These are phyloP conservation scores for Scaptomyza flava DNA, from an alignment of 2,888 invertebrate species.

Conservation along the genomic window DNA sequence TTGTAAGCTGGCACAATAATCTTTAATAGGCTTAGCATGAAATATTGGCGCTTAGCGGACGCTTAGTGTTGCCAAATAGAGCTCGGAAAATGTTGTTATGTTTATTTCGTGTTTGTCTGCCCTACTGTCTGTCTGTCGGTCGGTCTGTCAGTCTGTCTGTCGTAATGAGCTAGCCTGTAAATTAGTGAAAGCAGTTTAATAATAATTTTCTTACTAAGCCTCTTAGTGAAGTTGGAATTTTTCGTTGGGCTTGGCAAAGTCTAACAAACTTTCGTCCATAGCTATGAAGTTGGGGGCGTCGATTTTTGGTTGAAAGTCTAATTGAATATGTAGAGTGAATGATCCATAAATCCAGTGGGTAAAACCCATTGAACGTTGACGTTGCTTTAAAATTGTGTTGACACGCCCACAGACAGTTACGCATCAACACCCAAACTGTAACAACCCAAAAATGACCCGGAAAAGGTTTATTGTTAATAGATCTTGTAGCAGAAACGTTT, in stretches of 20 bases:
- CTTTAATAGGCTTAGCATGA: constrained; percentile 76
- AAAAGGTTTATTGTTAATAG: constrained; percentile 4
- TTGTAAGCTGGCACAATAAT: constrained; percentile 76
- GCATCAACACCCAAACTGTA: constrained; percentile 67
- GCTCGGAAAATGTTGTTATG: constrained; percentile 51
- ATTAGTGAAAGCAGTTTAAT: constrained; percentile 74
- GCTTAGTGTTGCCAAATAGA: constrained; percentile 71
- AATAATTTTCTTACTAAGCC: constrained; percentile 65
- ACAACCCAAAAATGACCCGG: constrained; percentile 11
- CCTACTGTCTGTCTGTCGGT: constrained; percentile 8
- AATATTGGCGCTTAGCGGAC: constrained; percentile 75
- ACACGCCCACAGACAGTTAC: constrained; percentile 58
- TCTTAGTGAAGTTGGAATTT: constrained; percentile 50
- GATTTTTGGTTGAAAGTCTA: constrained; percentile 31
- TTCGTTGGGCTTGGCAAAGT: constrained; percentile 9
- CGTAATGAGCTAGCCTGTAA: constrained; percentile 60
- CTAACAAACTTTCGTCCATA: constrained; percentile 31
- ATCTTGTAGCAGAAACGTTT: constrained; percentile 22
- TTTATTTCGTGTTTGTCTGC: constrained; percentile 3
- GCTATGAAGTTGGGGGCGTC: constrained; percentile 24
- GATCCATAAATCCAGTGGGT: constrained; percentile 40
- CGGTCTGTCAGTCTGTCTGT: constrained; percentile 13
- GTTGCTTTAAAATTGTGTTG: constrained; percentile 36
- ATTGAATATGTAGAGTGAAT: constrained; percentile 51
- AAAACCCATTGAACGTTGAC: constrained; percentile 43